These are phyloP conservation scores for Neoaliturus tenellus DNA, from an alignment of 2,888 invertebrate species.

Conservation along the genomic window DNA sequence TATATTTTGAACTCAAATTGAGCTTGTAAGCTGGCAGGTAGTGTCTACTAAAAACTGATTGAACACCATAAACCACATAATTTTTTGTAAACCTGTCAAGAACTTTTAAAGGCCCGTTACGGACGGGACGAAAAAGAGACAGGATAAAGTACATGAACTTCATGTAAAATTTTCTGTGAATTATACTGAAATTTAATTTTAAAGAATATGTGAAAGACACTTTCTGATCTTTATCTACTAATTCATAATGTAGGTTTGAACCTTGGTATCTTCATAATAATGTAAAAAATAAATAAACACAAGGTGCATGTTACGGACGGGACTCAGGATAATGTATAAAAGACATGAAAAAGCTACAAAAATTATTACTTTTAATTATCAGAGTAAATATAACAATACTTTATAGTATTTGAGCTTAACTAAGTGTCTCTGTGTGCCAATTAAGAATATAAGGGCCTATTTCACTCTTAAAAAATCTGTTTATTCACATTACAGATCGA, in stretches of 20 bases:
- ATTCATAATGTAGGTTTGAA: background rate
- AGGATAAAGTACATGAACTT: slow-evolving; percentile 22
- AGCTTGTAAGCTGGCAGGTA: slow-evolving; percentile 5
- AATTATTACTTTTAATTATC: slow-evolving; percentile 13
- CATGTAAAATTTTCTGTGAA: slow-evolving; percentile 28
- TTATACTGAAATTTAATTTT: background rate
- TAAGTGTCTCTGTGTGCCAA: slow-evolving; percentile 48
- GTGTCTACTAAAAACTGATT: slow-evolving; percentile 36
- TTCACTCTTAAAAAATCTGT: slow-evolving; percentile 42
- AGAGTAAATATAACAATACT: slow-evolving; percentile 12
- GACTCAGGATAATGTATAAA: slow-evolving; percentile 25
- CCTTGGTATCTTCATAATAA: slow-evolving; percentile 1
- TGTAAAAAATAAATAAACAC: background rate
- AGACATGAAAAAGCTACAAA: slow-evolving; percentile 20
- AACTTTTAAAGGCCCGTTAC: slow-evolving; percentile 46
- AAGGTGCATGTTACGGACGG: slow-evolving; percentile 18
- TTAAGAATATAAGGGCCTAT: slow-evolving; percentile 34
- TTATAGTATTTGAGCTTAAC: slow-evolving; percentile 18
- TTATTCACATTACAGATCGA: slow-evolving; percentile 42
- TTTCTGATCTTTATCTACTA: background rate
- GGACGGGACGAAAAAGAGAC: slow-evolving; percentile 42
- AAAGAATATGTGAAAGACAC: background rate
- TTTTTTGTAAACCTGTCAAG: slow-evolving; percentile 22
- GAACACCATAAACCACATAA: slow-evolving; percentile 26
- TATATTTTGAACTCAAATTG: slow-evolving; percentile 36